Base-by-base conservation (phyloP, 2,113 vertebrate species). In the Gnathonemus longibarbis region DNA sequence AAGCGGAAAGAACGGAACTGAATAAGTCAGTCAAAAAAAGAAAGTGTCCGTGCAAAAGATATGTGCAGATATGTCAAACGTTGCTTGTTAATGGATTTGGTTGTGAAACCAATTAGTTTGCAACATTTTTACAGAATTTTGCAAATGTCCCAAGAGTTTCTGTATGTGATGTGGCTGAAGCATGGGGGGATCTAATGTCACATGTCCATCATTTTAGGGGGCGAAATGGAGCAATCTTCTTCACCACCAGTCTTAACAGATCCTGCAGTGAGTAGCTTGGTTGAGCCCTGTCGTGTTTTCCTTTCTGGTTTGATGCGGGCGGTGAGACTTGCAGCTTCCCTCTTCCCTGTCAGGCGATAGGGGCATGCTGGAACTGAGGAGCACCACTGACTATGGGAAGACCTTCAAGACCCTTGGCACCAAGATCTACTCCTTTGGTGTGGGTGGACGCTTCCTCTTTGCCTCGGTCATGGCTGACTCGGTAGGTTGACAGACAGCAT, bases 401-500 rank as follows among this genome's bases (percentile, higher is more conserved):
- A 94, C 94, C 39, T 95, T 96, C 93, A 96, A 97, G 92, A 95
- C 95, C 39, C 94, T 99, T 3, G 97, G 96, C 48, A 94, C 90
- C 85, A 98, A 95, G 93, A 95, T 99, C 91, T 98, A 96, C 88
- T 99, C 98, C 0, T 99, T 98, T 70, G 98, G 98, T 1, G 94
- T 97, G 74, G 98, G 97, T 1, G 98, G 97, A 19, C 96, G 96
- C 39, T 99, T 98, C 89, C 95, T 99, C 70, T 98, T 98, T 46
- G 97, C 97, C 49, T 99, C 98, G n/a, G 96, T 99, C 24, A 97
- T 98, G 97, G 96, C 96, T 0, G 96, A 96, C 91, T 96, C 96
- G 95, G 98, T 98, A 84, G 90, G 94, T 31, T 74, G 45, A n/a
- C 17, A 52, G 48, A 50, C 1, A 24, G 56, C 50, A 52, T n/a